Conservation (phyloP, 2,113 vertebrate genomes). For the Jaculus jaculus region DNA sequence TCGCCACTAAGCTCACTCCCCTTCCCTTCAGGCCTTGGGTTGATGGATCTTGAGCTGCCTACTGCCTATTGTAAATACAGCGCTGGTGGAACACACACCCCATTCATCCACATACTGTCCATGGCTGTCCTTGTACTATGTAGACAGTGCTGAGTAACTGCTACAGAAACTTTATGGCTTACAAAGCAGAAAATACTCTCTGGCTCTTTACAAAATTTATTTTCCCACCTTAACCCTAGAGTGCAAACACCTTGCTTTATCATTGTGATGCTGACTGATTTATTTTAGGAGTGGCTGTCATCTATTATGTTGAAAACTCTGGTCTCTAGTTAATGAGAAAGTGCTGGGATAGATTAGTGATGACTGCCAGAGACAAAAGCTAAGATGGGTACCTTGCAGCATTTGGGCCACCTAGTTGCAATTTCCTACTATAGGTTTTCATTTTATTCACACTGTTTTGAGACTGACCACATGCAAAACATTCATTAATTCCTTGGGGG, state of each 20-base stretch:
- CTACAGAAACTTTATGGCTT: background rate
- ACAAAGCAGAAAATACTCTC: background rate
- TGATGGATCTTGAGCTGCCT: background rate
- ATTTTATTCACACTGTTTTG: background rate
- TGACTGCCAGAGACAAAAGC: background rate
- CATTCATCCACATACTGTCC: no score
- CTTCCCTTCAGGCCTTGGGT: background rate
- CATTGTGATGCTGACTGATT: background rate
- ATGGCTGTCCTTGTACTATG: background rate
- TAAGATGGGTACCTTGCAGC: background rate
- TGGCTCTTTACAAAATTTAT: background rate
- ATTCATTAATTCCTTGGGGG: background rate
- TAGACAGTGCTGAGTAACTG: background rate
- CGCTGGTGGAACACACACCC: background rate
- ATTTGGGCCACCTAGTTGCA: background rate
- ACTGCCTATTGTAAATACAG: background rate
- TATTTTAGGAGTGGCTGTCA: background rate
- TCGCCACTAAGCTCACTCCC: no score
- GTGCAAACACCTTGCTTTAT: background rate
- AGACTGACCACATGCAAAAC: background rate
- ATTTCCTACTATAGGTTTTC: background rate
- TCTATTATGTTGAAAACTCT: constrained; percentile 14
- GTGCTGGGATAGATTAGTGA: background rate
- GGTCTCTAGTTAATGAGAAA: background rate
- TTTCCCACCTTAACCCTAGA: background rate